Percentiles rank a stretch among this genome's conserved stretches.
phyloP scores from a whole-genome alignment of 2,113 vertebrate genomes.

The Pedionomus torquatus region DNA sequence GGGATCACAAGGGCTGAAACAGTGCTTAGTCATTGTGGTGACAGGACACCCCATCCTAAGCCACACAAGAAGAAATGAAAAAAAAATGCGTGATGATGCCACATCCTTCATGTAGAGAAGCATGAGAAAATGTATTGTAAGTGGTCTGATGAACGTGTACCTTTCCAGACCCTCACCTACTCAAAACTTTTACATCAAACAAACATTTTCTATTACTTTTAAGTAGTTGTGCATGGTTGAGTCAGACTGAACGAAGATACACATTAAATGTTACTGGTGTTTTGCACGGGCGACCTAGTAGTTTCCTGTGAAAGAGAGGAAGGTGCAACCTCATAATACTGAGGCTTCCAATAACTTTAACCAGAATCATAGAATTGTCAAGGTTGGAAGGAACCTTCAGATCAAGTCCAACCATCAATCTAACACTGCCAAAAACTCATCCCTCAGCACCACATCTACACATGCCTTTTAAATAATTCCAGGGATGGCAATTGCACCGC shows the following conservation, averaged over 20 bases:
- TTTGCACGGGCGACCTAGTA: neutral
- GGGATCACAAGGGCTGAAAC: neutral
- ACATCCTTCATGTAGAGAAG: neutral
- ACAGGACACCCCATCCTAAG: neutral
- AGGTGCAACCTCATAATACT: neutral
- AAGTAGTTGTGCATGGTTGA: neutral
- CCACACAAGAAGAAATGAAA: neutral
- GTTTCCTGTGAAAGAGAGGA: neutral
- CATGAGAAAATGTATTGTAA: neutral
- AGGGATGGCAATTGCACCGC: neutral
- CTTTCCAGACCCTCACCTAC: neutral
- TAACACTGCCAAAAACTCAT: neutral
- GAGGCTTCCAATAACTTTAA: neutral
- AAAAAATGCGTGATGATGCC: neutral
- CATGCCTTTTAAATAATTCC: neutral
- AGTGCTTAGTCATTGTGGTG: neutral
- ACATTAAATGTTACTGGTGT: neutral
- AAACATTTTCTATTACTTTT: neutral
- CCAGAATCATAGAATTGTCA: neutral
- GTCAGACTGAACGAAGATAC: neutral
- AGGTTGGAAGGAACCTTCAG: neutral
- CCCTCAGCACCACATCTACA: neutral
- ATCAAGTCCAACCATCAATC: neutral
- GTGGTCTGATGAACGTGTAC: neutral
- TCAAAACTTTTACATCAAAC: neutral